phyloP scores from a whole-genome alignment of 2,797 vertebrate genomes.

The Aeoliscus strigatus region DNA sequence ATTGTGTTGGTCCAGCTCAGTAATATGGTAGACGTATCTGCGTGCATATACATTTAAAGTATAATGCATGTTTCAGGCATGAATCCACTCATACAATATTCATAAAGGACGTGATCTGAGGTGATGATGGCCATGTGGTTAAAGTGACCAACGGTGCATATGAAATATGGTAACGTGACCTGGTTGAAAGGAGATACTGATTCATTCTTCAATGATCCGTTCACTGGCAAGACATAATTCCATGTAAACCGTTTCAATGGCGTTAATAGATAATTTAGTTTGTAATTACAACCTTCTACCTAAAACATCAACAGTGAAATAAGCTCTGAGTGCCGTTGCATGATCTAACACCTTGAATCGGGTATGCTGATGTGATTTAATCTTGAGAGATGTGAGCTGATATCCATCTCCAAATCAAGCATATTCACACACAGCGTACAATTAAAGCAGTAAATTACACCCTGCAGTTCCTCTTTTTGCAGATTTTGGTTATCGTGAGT shows the following conservation, averaged over 20 bases:
- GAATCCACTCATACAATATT: slow-evolving; percentile 32
- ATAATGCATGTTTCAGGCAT: slow-evolving; percentile 52
- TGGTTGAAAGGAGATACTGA: slow-evolving; percentile 1
- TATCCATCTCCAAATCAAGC: slow-evolving; percentile 60
- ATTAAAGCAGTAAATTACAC: slow-evolving; percentile 49
- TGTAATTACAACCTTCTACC: slow-evolving; percentile 10
- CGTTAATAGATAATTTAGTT: slow-evolving; percentile 6
- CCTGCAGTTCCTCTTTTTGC: slow-evolving; percentile 8
- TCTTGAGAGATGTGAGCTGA: slow-evolving; percentile 37
- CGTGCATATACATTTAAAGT: slow-evolving; percentile 46
- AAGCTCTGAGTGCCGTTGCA: slow-evolving; percentile 20
- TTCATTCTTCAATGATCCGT: not conserved
- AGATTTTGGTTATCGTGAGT: slow-evolving; percentile 36
- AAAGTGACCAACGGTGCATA: not conserved
- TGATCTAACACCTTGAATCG: slow-evolving; percentile 35
- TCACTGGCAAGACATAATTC: not conserved
- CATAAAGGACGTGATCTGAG: slow-evolving; percentile 10
- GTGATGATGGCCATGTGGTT: slow-evolving; percentile 2
- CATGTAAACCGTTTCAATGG: slow-evolving; percentile 1
- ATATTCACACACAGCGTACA: slow-evolving; percentile 45
- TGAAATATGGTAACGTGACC: not conserved
- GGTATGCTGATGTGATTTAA: slow-evolving; percentile 49
- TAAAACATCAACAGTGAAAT: slow-evolving; percentile 30
- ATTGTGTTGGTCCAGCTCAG: slow-evolving; percentile 29
- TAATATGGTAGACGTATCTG: slow-evolving; percentile 27